Evolutionary conservation across 2,113 vertebrate genomes (phyloP).

Genomic region (Charadrius vociferus): DNA sequence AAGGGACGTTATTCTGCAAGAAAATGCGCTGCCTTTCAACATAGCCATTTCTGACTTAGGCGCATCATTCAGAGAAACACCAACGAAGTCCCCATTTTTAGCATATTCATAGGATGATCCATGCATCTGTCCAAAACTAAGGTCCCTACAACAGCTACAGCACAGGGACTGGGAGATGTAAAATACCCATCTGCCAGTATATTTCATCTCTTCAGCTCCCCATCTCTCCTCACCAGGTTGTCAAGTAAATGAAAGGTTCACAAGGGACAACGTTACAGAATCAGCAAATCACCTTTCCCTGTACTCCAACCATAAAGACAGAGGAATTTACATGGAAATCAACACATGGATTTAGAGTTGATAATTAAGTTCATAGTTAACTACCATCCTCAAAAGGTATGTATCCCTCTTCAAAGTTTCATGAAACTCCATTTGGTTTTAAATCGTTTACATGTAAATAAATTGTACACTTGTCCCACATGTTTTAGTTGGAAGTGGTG

Average conservation of each 20-base stretch:
- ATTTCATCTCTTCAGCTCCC: not conserved
- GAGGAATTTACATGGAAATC: not conserved
- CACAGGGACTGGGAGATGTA: not conserved
- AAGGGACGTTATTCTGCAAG: not conserved
- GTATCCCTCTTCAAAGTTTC: rapidly evolving
- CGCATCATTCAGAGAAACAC: not conserved
- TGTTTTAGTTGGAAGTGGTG: not conserved
- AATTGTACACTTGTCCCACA: not conserved
- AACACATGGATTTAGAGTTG: not conserved
- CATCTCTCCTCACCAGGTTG: not conserved
- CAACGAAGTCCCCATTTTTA: not conserved
- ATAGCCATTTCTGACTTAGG: not conserved
- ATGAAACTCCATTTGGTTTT: not conserved
- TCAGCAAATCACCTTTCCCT: not conserved
- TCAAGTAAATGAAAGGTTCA: not conserved
- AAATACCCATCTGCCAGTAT: not conserved
- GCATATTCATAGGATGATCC: not conserved
- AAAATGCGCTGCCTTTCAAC: rapidly evolving
- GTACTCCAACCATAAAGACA: not conserved
- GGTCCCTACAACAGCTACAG: not conserved
- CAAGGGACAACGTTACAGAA: not conserved
- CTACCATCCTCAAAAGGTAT: not conserved
- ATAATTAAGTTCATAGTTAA: not conserved
- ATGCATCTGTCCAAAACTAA: not conserved
- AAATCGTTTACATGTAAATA: not conserved